Percentiles rank a stretch among this genome's conserved stretches.
These are phyloP conservation scores for Anas platyrhynchos DNA, from an alignment of 2,113 vertebrate genomes.

Conservation along the genomic window DNA sequence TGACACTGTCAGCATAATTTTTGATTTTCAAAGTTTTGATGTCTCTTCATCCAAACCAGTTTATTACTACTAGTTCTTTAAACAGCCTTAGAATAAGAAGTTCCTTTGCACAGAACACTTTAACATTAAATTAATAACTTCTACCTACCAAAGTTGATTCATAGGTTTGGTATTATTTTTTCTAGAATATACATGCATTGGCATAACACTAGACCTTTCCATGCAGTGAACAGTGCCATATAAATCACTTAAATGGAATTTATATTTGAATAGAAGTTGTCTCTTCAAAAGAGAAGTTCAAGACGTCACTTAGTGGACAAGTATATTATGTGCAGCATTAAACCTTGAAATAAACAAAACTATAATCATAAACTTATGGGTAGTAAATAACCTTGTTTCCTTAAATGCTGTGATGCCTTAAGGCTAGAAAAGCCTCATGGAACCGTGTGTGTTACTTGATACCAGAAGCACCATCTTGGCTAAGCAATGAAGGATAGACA, in stretches of 20 bases:
- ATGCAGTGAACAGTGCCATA: background rate
- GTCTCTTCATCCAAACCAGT: fast-evolving
- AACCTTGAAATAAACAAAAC: background rate
- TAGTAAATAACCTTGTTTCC: background rate
- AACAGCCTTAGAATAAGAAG: background rate
- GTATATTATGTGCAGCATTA: background rate
- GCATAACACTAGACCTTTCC: background rate
- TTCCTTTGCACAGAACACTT: background rate
- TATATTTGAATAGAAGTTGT: background rate
- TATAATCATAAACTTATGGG: background rate
- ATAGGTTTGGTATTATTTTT: background rate
- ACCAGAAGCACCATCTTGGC: background rate
- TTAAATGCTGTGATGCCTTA: background rate
- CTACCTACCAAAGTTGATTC: background rate
- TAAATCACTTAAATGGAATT: background rate
- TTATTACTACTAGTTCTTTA: background rate
- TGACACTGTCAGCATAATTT: background rate
- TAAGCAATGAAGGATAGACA: fast-evolving
- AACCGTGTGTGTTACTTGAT: fast-evolving
- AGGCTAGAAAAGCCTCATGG: background rate
- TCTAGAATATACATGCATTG: background rate
- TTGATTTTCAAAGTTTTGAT: background rate
- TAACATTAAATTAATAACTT: background rate
- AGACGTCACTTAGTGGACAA: background rate
- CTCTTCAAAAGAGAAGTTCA: background rate